These are phyloP conservation scores for Altica lythri DNA, from an alignment of 2,888 invertebrate species.

Conservation along the genomic window DNA sequence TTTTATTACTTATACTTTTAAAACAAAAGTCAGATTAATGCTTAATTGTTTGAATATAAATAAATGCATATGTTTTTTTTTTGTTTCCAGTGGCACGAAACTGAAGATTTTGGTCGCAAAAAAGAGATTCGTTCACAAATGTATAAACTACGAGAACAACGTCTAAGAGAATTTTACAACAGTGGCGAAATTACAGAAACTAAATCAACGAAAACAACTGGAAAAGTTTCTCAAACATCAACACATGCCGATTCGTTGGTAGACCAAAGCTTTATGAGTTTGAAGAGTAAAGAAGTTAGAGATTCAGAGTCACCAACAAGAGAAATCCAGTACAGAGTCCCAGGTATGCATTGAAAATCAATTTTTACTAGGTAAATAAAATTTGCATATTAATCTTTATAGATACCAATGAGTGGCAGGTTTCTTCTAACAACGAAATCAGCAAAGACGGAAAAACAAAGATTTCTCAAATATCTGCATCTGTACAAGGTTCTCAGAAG, in stretches of 20 bases:
- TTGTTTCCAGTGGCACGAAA: constrained; percentile 85
- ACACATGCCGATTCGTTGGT: constrained; percentile 71
- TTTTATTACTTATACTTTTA: too few species aligned
- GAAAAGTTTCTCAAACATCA: constrained; percentile 39
- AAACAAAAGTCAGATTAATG: not conserved
- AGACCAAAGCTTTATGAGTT: constrained; percentile 77
- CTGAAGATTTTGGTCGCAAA: constrained; percentile 83
- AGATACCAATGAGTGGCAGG: constrained; percentile 66
- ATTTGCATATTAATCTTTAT: constrained; percentile 14
- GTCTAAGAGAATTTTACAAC: constrained; percentile 74
- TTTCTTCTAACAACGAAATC: constrained; percentile 66
- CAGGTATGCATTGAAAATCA: constrained; percentile 37
- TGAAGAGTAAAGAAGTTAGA: constrained; percentile 78
- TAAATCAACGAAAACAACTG: constrained; percentile 36
- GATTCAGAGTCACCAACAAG: constrained; percentile 77
- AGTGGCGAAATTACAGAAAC: constrained; percentile 44
- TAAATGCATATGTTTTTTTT: constrained; percentile 31
- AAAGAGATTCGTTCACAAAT: constrained; percentile 86
- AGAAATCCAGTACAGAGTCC: constrained; percentile 56
- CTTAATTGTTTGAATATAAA: not conserved
- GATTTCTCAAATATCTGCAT: constrained; percentile 64
- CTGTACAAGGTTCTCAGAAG: constrained; percentile 65
- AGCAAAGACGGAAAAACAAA: constrained; percentile 69
- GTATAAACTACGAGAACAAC: constrained; percentile 81
- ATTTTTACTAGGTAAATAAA: not conserved